Percentiles rank a stretch among this genome's conserved stretches.
phyloP scores from a whole-genome alignment of 1,140 invertebrate genomes.

The Drosophila ogumai region DNA sequence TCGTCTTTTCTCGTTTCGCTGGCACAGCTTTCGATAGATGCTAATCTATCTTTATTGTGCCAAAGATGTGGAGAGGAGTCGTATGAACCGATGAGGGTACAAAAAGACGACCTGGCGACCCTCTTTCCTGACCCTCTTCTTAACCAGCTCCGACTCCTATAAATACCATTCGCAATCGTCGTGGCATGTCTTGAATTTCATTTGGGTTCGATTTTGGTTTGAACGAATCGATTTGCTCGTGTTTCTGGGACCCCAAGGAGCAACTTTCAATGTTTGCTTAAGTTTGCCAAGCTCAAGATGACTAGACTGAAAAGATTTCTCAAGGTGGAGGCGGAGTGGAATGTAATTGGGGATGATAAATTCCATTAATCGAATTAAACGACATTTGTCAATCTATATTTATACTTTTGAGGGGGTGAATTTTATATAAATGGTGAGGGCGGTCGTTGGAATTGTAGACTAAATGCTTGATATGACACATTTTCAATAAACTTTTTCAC shows the following conservation, averaged over 20 bases:
- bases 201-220: conserved; percentile 59
- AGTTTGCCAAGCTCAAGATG: conserved; percentile 12
- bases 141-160: conserved; percentile 23
- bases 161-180: conserved; percentile 69
- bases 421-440: neutral
- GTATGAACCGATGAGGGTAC: conserved; percentile 48
- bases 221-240: conserved; percentile 51
- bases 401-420: neutral
- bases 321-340: neutral
- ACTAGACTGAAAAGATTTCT: neutral
- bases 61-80: conserved; percentile 75
- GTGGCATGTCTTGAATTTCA: conserved; percentile 66
- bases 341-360: conserved; percentile 9
- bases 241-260: conserved; percentile 22
- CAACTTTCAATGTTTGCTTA: conserved; percentile 17
- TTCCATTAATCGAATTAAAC: conserved; percentile 14
- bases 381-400: conserved; percentile 11
- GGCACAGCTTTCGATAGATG: conserved; percentile 74
- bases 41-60: conserved; percentile 79
- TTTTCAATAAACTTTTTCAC: neutral
- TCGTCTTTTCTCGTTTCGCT: conserved; percentile 52
- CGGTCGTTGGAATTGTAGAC: neutral
- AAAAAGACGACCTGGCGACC: conserved; percentile 42
- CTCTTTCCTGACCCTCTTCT: conserved; percentile 10
- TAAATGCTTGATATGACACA: neutral